phyloP scores from a whole-genome alignment of 1,140 invertebrate genomes.

The Sarcophaga bullata region DNA sequence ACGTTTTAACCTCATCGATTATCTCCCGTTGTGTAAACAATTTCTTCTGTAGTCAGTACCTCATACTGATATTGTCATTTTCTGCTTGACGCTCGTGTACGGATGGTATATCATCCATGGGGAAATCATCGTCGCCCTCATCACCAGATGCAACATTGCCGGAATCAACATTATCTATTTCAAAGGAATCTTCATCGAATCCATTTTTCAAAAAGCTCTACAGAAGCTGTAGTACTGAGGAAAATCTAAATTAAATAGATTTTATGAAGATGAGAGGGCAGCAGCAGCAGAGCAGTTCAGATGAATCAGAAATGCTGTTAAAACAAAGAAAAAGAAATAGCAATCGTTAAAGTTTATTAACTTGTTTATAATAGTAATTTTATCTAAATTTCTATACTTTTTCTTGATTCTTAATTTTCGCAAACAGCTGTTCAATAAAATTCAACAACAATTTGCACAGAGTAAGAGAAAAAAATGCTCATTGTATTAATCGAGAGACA shows the following conservation, averaged over 20 bases:
- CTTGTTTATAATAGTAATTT: too few species aligned
- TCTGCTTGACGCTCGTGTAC: conserved; percentile 77
- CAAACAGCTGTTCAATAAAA: too few species aligned
- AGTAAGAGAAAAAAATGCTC: too few species aligned
- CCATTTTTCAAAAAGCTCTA: conserved; percentile 70
- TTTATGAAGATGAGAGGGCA: not conserved
- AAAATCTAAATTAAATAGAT: not conserved
- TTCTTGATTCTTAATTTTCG: not conserved
- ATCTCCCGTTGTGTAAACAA: conserved; percentile 97
- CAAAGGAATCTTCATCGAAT: conserved; percentile 87
- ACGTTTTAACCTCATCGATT: conserved; percentile 93
- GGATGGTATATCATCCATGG: conserved; percentile 73
- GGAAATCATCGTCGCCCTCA: conserved; percentile 85
- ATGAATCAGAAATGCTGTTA: not conserved
- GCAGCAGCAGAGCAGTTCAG: not conserved
- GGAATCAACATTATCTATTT: conserved; percentile 86
- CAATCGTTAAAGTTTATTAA: not conserved
- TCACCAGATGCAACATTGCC: conserved; percentile 91
- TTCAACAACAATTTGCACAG: too few species aligned
- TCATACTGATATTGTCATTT: conserved; percentile 91
- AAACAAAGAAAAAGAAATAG: not conserved
- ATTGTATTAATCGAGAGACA: not conserved
- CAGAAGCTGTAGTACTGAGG: not conserved
- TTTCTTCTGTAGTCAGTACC: conserved; percentile 94
- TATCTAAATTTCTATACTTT: not conserved